These are phyloP conservation scores for Gadus chalcogrammus DNA, from an alignment of 2,113 vertebrate species.

Conservation along the genomic window DNA sequence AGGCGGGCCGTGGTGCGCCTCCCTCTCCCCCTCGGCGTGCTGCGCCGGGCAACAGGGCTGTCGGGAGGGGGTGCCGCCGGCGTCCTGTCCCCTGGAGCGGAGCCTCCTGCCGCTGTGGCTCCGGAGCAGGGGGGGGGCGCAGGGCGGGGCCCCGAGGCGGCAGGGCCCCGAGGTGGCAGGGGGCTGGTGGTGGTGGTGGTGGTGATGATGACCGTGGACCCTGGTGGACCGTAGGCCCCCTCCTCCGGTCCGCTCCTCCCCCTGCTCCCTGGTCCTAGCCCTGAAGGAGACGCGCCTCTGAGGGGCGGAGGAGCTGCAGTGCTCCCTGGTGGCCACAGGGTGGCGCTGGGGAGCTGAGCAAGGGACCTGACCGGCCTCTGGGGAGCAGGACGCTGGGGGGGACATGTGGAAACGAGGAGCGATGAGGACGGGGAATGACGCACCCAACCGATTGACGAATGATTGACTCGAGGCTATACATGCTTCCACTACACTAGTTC, in stretches of 20 bases:
- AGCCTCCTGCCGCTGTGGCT: conserved; percentile 62
- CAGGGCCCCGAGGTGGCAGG: not conserved
- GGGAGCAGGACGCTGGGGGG: conserved; percentile 21
- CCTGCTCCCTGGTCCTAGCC: conserved; percentile 63
- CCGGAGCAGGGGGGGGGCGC: conserved; percentile 70
- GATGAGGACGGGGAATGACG: too few species aligned
- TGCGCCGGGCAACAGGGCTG: conserved; percentile 35
- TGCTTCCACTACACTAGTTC: too few species aligned
- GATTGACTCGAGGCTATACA: too few species aligned
- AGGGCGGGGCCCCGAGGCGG: conserved; percentile 40
- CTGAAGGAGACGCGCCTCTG: conserved; percentile 18
- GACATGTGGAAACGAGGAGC: too few species aligned
- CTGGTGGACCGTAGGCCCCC: conserved; percentile 35
- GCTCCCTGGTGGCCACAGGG: conserved; percentile 28
- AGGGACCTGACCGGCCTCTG: conserved; percentile 14
- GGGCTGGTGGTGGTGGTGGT: too few species aligned
- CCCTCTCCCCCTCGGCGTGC: conserved; percentile 58
- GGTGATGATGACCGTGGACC: conserved; percentile 35
- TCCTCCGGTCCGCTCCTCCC: conserved; percentile 45
- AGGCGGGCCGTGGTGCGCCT: conserved; percentile 66
- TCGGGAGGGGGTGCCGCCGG: conserved; percentile 56
- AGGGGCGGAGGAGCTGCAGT: conserved; percentile 19
- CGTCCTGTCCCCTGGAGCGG: conserved; percentile 65
- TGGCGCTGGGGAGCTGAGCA: conserved; percentile 33
- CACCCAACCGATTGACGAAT: not conserved